Evolutionary conservation across 2,888 invertebrate genomes (phyloP), one percentile per base, ranked within the genome.

Genomic region (Malacosoma neustria): DNA sequence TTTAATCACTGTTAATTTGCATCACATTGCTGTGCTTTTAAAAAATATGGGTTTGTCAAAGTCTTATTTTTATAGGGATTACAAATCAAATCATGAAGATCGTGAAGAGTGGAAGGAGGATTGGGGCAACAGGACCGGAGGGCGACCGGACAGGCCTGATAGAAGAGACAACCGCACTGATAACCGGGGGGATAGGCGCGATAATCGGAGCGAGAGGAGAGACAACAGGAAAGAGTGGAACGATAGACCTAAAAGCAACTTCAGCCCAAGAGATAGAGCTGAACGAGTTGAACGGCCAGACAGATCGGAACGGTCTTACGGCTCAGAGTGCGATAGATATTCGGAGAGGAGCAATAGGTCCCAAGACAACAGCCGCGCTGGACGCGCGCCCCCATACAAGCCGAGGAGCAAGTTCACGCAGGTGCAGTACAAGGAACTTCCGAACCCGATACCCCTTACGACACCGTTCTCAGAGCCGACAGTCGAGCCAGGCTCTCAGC

Each of bases 401-500:
- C 46, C 54, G 7, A 62, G 80, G 13, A 49, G 68, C 52, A 71
- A 67, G 41, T 77, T 72, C 56, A 70, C 72, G 0, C 62, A 67
- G 44, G 72, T 71, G 13, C 74, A 75, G 38, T 71, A 65, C 50
- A 79, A 73, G 39, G 76, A 70, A 49, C 52, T 84, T 4, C 11
- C 72, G 1, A 57, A 87, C 39, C 90, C 89, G 32, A 67, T 87
- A 5, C 48, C 87, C 0, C 42, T 87, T 1, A 80, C 87, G 6
- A 79, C 80, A 0, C 68, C 77, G 0, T 91, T 89, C 72, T 37
- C 48, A 0, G 74, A 84, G 3, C 74, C 79, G 1, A 54, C 71
- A 0, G 67, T 90, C 2, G 80, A 87, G 12, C 61, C 81, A 1
- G 89, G 88, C 11, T 71, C 75, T 0, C 87, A 82, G 36, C 88